These are phyloP conservation scores for Clarias platycephalus DNA, from an alignment of 2,797 vertebrate species.

Conservation along the genomic window DNA sequence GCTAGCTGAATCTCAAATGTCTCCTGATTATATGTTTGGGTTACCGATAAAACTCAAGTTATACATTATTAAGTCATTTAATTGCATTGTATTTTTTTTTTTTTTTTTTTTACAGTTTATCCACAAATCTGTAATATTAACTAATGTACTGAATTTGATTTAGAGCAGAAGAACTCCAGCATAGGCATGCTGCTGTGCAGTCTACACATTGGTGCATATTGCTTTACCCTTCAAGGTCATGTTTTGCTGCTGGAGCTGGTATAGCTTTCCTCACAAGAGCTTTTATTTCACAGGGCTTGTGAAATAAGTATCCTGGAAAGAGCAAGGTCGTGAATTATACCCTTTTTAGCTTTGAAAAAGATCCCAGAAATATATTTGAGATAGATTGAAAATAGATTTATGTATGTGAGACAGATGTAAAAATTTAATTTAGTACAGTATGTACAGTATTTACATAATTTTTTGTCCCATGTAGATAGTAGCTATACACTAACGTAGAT, in stretches of 20 bases:
- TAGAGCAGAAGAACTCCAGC: neutral
- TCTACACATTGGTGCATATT: too few relatives aligned
- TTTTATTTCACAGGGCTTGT: neutral
- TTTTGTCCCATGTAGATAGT: neutral
- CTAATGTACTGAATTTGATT: conserved; percentile 1
- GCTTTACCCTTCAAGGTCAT: conserved; percentile 6
- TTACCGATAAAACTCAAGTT: conserved; percentile 8
- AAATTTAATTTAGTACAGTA: neutral
- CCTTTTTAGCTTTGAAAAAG: neutral
- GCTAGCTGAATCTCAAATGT: conserved; percentile 8
- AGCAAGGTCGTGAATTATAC: conserved; percentile 7
- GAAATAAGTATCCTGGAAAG: conserved; percentile 12
- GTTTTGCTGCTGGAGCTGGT: neutral
- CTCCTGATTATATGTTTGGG: neutral
- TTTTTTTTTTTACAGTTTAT: neutral
- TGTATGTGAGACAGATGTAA: neutral
- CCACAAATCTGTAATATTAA: neutral
- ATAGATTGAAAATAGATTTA: neutral
- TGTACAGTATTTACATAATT: neutral
- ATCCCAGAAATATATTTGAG: neutral
- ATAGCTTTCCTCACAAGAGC: neutral
- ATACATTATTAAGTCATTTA: neutral
- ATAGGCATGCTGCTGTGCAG: neutral
- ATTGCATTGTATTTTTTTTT: neutral
- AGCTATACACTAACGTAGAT: neutral